phyloP scores from a whole-genome alignment of 1,140 invertebrate species.

The Habropoda laboriosa region DNA sequence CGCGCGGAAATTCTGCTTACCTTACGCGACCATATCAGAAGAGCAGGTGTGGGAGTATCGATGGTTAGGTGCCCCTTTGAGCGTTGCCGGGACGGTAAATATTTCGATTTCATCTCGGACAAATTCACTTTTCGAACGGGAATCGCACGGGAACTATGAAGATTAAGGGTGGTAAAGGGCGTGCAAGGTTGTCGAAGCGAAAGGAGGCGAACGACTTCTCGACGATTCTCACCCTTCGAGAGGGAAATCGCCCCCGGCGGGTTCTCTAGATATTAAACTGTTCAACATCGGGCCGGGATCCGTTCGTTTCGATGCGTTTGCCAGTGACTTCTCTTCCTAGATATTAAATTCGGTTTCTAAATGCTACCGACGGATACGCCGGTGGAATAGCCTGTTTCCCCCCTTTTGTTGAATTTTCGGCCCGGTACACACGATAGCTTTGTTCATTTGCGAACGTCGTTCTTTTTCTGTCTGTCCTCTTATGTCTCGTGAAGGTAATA shows the following conservation, averaged over 20 bases:
- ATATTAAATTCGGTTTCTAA: conserved; percentile 69
- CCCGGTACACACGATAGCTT: background rate
- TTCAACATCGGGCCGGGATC: conserved; percentile 64
- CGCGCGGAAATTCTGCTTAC: conserved; percentile 34
- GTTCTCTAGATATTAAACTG: conserved; percentile 65
- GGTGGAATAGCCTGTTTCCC: conserved; percentile 10
- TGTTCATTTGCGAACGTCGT: background rate
- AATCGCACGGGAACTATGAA: conserved; percentile 35
- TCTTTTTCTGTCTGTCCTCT: background rate
- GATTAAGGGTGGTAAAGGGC: conserved; percentile 43
- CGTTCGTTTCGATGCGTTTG: conserved; percentile 68
- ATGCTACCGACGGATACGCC: conserved; percentile 52
- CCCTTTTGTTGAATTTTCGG: background rate
- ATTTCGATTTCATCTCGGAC: conserved; percentile 52
- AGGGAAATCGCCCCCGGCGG: conserved; percentile 61
- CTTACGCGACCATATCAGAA: too few relatives aligned
- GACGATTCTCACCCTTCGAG: conserved; percentile 59
- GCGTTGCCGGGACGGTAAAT: conserved; percentile 2
- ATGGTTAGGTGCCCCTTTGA: background rate
- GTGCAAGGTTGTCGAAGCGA: conserved; percentile 55
- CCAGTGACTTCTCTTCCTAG: conserved; percentile 51
- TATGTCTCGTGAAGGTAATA: background rate
- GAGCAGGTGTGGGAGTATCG: background rate
- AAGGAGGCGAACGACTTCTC: conserved; percentile 57
- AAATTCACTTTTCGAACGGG: conserved; percentile 55